Evolutionary conservation across 23 tunicate species (phyloP).

Genomic region (Halocynthia roretzi): DNA sequence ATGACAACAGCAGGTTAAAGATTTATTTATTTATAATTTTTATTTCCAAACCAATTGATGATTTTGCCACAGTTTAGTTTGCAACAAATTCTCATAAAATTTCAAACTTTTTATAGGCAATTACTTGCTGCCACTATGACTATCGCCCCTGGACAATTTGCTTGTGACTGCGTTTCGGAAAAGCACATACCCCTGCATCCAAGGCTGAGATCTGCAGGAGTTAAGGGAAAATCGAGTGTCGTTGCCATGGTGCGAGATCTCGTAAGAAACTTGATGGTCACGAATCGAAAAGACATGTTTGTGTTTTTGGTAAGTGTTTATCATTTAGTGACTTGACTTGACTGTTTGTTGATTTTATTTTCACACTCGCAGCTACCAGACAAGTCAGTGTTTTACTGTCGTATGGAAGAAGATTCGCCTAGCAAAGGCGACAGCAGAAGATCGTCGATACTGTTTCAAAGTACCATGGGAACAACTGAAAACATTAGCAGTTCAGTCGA

Average conservation of each 20-base stretch:
- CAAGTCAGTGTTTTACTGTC: constrained; percentile 52
- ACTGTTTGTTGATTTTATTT: neutral
- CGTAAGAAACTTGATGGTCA: constrained; percentile 52
- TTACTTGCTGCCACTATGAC: constrained; percentile 62
- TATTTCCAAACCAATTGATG: no score
- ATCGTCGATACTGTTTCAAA: constrained; percentile 41
- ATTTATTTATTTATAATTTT: neutral
- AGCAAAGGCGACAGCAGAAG: constrained; percentile 39
- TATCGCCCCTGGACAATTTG: constrained; percentile 75
- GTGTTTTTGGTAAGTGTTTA: constrained; percentile 47
- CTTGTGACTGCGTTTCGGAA: constrained; percentile 48
- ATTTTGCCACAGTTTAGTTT: neutral
- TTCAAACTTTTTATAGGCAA: neutral
- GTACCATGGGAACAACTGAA: neutral
- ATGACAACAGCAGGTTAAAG: constrained; percentile 10
- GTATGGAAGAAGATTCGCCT: constrained; percentile 42
- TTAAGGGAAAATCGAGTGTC: constrained; percentile 24
- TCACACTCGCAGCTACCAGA: neutral
- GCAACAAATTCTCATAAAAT: neutral
- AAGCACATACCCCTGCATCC: constrained; percentile 57
- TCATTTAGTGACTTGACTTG: no score
- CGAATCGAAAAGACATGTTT: constrained; percentile 83
- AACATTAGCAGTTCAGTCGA: no score
- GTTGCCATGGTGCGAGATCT: constrained; percentile 34
- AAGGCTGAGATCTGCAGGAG: constrained; percentile 24